Evolutionary conservation across 2,888 invertebrate species (phyloP).

Genomic region (Ectemnius cavifrons): DNA sequence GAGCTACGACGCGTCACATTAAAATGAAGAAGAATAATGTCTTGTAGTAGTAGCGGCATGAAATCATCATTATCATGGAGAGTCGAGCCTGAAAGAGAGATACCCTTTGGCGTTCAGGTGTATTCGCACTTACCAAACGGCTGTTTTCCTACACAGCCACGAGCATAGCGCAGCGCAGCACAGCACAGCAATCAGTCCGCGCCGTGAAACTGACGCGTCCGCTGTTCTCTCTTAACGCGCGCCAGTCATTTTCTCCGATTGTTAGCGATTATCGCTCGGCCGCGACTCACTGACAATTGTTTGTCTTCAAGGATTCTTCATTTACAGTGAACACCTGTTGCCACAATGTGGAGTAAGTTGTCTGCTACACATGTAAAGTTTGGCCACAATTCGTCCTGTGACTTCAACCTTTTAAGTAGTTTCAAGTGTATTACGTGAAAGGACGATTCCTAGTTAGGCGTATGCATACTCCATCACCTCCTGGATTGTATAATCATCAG

Average conservation of each 20-base stretch:
- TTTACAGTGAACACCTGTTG: background rate
- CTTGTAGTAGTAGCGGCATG: no score
- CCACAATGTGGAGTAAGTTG: slow-evolving; percentile 46
- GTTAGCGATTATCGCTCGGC: background rate
- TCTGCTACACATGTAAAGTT: background rate
- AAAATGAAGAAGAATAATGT: no score
- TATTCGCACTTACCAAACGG: slow-evolving; percentile 14
- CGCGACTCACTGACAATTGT: no score
- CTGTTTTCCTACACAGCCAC: background rate
- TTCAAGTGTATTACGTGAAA: background rate
- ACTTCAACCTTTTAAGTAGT: background rate
- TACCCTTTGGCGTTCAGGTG: background rate
- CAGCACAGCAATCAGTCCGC: slow-evolving; percentile 19
- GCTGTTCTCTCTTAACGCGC: background rate
- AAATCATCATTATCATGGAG: no score
- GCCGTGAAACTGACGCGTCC: slow-evolving; percentile 1
- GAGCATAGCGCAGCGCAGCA: background rate
- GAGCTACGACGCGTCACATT: no score
- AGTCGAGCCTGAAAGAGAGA: background rate
- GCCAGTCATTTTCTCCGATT: background rate
- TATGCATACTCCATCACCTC: no score
- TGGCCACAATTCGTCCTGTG: background rate
- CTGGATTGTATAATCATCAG: no score
- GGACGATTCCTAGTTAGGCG: background rate
- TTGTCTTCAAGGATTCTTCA: no score